phyloP scores from a whole-genome alignment of 53 echinoderm and acorn worm genomes.

The Henricia sp. region DNA sequence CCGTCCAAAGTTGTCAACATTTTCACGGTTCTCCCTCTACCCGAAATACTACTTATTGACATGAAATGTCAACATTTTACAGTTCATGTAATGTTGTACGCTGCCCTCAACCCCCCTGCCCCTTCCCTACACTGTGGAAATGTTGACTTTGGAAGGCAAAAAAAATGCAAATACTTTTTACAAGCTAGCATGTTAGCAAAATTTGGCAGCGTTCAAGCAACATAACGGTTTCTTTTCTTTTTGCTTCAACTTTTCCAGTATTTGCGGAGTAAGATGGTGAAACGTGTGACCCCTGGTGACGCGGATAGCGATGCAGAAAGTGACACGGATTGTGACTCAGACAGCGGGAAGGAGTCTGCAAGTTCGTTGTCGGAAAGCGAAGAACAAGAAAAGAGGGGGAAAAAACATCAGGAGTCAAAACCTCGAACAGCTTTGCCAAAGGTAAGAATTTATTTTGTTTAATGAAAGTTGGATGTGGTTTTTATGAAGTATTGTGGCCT shows the following conservation, averaged over 20 bases:
- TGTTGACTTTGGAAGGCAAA: no score
- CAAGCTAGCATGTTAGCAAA: neutral
- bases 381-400: neutral
- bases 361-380: conserved; percentile 23
- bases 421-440: neutral
- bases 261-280: conserved; percentile 58
- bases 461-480: no score
- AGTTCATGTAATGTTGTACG: no score
- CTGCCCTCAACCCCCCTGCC: no score
- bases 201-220: neutral
- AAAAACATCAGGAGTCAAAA: neutral
- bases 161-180: no score
- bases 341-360: conserved; percentile 46
- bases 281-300: neutral
- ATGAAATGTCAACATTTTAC: no score
- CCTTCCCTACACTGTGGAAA: no score
- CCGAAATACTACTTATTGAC: no score
- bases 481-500: no score
- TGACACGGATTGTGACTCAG: conserved; percentile 38
- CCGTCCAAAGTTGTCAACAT: no score
- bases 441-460: conserved; percentile 17
- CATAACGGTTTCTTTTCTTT: neutral
- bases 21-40: no score
- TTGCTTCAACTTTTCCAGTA: conserved; percentile 28
- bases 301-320: conserved; percentile 11